Evolutionary conservation across 2,797 vertebrate species (phyloP).

Genomic region (Harpagifer antarcticus): DNA sequence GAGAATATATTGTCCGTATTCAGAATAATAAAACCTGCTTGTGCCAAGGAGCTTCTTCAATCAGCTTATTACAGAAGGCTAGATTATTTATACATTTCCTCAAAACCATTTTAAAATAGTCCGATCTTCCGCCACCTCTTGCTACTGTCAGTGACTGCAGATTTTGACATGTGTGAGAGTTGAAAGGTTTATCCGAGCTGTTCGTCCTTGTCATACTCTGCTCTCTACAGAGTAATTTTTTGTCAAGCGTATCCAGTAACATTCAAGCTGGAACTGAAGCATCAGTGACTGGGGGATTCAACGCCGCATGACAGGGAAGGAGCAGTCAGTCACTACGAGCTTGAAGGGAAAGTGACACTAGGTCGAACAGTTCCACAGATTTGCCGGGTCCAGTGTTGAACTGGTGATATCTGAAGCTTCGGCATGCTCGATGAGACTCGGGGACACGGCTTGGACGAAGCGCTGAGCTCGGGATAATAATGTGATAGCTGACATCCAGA

Average conservation of each 20-base stretch:
- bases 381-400: slow-evolving; percentile 28
- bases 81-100: background rate
- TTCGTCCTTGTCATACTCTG: slow-evolving; percentile 27
- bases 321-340: slow-evolving; percentile 48
- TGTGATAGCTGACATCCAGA: slow-evolving; percentile 47
- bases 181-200: slow-evolving; percentile 21
- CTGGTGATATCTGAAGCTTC: slow-evolving; percentile 40
- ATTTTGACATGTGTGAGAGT: slow-evolving; percentile 41
- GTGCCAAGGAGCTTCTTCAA: background rate
- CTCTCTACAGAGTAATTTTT: slow-evolving; percentile 36
- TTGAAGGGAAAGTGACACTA: slow-evolving; percentile 33
- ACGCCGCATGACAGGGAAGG: slow-evolving; percentile 41
- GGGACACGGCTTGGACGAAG: slow-evolving; percentile 5
- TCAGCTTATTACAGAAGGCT: background rate
- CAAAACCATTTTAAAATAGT: background rate
- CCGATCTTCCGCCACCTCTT: slow-evolving; percentile 10
- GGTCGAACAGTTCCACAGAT: slow-evolving; percentile 45
- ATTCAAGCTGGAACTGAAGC: slow-evolving; percentile 46
- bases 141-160: slow-evolving; percentile 9
- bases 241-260: slow-evolving; percentile 36
- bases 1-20: background rate
- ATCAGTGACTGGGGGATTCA: slow-evolving; percentile 40
- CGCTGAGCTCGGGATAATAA: slow-evolving; percentile 54
- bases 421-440: slow-evolving; percentile 41
- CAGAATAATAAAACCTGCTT: background rate